Evolutionary conservation across 2,113 vertebrate species (phyloP).

Genomic region (Melozone crissalis): DNA sequence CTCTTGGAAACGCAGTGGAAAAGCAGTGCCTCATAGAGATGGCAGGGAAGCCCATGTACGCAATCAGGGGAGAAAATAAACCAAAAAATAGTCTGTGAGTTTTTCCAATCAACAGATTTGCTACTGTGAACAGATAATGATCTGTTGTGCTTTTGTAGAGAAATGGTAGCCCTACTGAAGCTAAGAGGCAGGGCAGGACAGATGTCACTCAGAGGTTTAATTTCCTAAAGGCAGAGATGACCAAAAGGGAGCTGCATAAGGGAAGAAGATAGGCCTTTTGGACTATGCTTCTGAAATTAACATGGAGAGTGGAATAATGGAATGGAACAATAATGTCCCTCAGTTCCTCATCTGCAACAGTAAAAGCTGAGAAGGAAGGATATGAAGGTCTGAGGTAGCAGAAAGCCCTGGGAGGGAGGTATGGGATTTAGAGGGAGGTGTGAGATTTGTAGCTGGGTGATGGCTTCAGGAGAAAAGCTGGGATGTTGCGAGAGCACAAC

Average conservation of each 20-base stretch:
- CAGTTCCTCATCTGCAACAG: neutral
- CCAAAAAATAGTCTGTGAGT: neutral
- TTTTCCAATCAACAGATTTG: neutral
- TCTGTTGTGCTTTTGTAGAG: neutral
- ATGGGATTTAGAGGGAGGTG: neutral
- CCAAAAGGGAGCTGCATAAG: neutral
- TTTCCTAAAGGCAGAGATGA: neutral
- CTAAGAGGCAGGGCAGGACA: neutral
- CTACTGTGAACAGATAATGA: neutral
- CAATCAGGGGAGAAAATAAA: neutral
- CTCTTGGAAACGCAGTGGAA: neutral
- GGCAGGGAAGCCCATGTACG: neutral
- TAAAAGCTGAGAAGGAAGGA: neutral
- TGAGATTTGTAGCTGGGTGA: neutral
- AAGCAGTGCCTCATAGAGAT: neutral
- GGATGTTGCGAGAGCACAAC: neutral
- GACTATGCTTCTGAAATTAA: neutral
- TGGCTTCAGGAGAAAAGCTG: neutral
- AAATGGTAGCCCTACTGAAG: neutral
- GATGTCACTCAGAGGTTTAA: neutral
- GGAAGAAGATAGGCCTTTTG: neutral
- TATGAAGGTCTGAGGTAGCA: neutral
- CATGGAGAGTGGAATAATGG: neutral
- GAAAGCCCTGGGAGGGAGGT: neutral
- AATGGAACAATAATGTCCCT: neutral